Evolutionary conservation across 2,113 vertebrate genomes (phyloP).

Genomic region (Mormyrus lacerda): DNA sequence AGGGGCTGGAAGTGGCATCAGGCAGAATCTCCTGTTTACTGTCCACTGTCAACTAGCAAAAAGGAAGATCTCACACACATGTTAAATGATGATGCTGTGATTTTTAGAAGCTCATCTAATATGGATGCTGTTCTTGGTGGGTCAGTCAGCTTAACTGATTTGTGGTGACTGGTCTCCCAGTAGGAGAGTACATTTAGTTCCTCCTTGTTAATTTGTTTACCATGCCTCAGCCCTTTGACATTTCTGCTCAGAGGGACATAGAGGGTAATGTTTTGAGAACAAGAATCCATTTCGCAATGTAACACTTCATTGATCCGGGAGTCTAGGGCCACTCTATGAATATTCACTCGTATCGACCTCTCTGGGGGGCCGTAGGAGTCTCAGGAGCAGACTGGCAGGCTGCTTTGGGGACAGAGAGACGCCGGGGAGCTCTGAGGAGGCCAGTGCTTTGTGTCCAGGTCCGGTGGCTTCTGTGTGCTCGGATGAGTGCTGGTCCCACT

Average conservation of each 20-base stretch:
- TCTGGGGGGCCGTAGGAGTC: not conserved
- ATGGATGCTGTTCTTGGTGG: not conserved
- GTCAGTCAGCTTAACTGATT: not conserved
- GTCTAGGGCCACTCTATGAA: slow-evolving; percentile 35
- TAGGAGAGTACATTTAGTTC: not conserved
- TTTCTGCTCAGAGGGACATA: slow-evolving; percentile 10
- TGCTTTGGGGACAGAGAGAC: slow-evolving; percentile 10
- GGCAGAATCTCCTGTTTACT: slow-evolving; percentile 36
- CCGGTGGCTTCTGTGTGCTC: not conserved
- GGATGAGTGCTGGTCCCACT: not conserved
- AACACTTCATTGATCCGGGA: slow-evolving; percentile 33
- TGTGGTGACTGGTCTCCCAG: not conserved
- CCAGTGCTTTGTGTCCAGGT: not conserved
- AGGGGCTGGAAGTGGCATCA: slow-evolving; percentile 18
- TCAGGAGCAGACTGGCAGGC: not conserved
- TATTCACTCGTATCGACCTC: slow-evolving; percentile 33
- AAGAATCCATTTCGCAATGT: slow-evolving; percentile 37
- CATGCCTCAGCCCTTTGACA: not conserved
- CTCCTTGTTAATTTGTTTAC: slow-evolving; percentile 4
- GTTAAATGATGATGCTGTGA: not conserved
- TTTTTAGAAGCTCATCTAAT: not conserved
- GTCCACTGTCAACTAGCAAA: slow-evolving; percentile 42
- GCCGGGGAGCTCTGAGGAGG: not conserved
- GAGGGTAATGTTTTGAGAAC: slow-evolving; percentile 34
- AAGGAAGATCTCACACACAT: slow-evolving; percentile 35